Evolutionary conservation across 2,797 vertebrate species (phyloP), one percentile per base, ranked within the genome.

Genomic region (Chelonia mydas): DNA sequence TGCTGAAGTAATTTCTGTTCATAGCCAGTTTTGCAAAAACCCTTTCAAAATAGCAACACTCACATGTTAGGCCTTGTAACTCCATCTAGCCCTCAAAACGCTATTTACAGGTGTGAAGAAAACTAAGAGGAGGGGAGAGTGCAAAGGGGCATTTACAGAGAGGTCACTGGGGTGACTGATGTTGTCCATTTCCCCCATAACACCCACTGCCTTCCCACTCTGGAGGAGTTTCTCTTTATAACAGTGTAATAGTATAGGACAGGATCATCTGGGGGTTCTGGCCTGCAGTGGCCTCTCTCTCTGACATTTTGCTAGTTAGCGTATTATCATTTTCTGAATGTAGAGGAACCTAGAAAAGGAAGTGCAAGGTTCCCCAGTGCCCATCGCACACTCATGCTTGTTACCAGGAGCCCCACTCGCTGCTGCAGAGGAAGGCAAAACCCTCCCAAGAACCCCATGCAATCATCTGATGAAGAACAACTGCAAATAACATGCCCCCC

Each of bases 311-410:
- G 28, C 41, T 77, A 77, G 45, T 77, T 77, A 77, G 47, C 10
- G 37, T 21, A 72, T 72, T 41, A 33, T 11, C 23, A 8, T 23
- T 41, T 55, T 55, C 13, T 15, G n/a, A 41, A 17, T 17, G n/a
- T n/a, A 15, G 3, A 10, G 54, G 37, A 45, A 37, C 53, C 25
- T 41, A 55, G 79, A 41, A 55, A 54, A 9, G 27, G 53, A 55
- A 45, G 53, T 25, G 4, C 28, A 59, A 49, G 28, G 0, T 23
- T 65, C 3, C 21, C 54, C 53, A 83, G 31, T 4, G 11, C 21
- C 55, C 50, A 41, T 41, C 10, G 77, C 50, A 72, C 1, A 0
- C 0, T 0, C 41, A 76, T 27, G 1, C 82, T 37, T 37, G 0
- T 0, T 59, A 23, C 28, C 61, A 19, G 41, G 81, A 57, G 50